Evolutionary conservation across 2,888 invertebrate species (phyloP).

Genomic region (Notocelia uddmanniana): DNA sequence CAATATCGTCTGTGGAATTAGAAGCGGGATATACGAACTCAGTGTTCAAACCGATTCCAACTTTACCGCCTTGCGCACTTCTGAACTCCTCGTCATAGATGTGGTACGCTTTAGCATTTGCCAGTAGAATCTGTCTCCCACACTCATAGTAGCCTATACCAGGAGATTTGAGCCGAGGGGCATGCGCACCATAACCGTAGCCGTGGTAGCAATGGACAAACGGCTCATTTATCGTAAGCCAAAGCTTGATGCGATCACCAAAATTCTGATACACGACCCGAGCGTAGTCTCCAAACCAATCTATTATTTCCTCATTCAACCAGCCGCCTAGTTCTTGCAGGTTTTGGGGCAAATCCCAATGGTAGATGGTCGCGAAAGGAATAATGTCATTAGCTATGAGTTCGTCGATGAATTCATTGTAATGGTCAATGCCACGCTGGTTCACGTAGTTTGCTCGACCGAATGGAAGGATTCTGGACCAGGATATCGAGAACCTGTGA

Average conservation of each 20-base stretch:
- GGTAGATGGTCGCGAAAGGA: conserved; percentile 85
- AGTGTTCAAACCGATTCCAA: conserved; percentile 18
- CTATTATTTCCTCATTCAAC: conserved; percentile 59
- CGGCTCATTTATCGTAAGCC: conserved; percentile 89
- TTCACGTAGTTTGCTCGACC: conserved; percentile 85
- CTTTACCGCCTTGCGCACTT: conserved; percentile 20
- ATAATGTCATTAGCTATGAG: conserved; percentile 82
- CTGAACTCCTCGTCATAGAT: conserved; percentile 57
- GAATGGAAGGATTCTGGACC: conserved; percentile 87
- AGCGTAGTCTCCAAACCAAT: conserved; percentile 68
- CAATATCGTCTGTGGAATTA: conserved; percentile 25
- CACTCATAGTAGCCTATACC: conserved; percentile 29
- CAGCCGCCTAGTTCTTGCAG: conserved; percentile 54
- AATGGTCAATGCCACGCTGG: conserved; percentile 87
- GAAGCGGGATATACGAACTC: conserved; percentile 20
- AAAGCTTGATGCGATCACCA: conserved; percentile 83
- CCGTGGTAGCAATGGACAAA: conserved; percentile 57
- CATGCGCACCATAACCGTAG: conserved; percentile 59
- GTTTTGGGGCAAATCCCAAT: conserved; percentile 84
- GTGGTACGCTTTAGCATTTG: conserved; percentile 70
- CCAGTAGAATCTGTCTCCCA: conserved; percentile 29
- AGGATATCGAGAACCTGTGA: conserved; percentile 87
- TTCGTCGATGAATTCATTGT: conserved; percentile 88
- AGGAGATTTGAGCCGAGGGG: conserved; percentile 5
- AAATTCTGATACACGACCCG: conserved; percentile 73